phyloP scores from a whole-genome alignment of 2,113 vertebrate genomes.

The Pollimyrus isidori region DNA sequence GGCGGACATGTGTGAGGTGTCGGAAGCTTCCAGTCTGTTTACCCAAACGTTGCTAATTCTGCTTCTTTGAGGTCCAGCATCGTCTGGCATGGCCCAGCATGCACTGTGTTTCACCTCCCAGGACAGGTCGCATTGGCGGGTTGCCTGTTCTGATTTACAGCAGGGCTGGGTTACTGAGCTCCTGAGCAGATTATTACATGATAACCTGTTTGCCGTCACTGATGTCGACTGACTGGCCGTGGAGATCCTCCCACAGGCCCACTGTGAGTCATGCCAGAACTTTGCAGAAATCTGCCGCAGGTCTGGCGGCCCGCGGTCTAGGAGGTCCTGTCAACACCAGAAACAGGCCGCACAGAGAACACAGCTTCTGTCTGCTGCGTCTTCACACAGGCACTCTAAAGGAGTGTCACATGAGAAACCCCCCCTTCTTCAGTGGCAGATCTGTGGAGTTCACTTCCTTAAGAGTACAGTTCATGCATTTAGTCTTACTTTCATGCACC shows the following conservation, averaged over 20 bases:
- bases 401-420: not conserved
- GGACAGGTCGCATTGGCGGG: not conserved
- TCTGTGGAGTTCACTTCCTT: not conserved
- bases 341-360: not conserved
- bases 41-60: not conserved
- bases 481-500: not conserved
- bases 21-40: not conserved
- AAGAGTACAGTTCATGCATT: not conserved
- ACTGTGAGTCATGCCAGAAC: not conserved
- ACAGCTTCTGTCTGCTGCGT: not conserved
- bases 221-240: not conserved
- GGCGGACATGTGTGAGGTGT: not conserved
- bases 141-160: constrained; percentile 3
- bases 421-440: not conserved
- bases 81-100: not conserved
- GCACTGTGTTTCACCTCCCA: not conserved
- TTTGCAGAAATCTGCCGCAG: not conserved
- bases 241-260: not conserved
- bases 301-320: not conserved
- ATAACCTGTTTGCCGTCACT: not conserved
- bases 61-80: not conserved
- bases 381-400: not conserved
- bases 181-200: not conserved
- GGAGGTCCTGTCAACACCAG: not conserved
- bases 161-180: not conserved